phyloP scores from a whole-genome alignment of 2,797 vertebrate genomes.

The Melanotaenia trifasciata region DNA sequence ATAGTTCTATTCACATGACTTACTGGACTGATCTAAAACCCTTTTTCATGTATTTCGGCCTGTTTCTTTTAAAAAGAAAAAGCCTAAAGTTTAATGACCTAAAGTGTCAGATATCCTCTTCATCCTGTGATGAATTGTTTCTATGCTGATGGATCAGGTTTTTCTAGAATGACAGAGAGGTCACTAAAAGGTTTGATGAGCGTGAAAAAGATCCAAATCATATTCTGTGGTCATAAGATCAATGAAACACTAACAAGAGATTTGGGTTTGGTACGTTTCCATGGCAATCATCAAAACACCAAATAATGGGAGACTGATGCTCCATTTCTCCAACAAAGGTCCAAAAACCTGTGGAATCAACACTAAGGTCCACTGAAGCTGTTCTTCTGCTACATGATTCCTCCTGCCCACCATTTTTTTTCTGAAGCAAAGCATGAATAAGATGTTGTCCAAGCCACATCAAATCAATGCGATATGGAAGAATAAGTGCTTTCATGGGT shows the following conservation, averaged over 20 bases:
- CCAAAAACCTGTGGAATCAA: neutral
- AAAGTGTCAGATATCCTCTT: neutral
- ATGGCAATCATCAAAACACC: neutral
- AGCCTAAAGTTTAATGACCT: neutral
- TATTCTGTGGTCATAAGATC: neutral
- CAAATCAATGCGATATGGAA: neutral
- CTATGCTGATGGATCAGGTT: neutral
- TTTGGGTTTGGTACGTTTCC: neutral
- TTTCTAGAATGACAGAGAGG: neutral
- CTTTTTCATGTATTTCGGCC: neutral
- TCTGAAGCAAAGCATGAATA: neutral
- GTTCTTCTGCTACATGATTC: neutral
- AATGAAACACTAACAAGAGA: neutral
- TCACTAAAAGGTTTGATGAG: neutral
- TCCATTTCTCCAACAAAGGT: neutral
- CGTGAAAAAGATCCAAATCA: neutral
- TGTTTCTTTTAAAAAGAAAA: neutral
- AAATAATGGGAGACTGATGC: neutral
- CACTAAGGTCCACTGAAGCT: neutral
- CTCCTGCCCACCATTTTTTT: neutral
- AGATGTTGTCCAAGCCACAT: neutral
- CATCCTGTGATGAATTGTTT: neutral
- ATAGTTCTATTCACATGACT: neutral
- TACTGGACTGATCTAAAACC: neutral
- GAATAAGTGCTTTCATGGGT: neutral